A percentile compares a stretch with the other conserved stretches of the same genome.
Conservation (phyloP, 2,113 vertebrate species). For the Sturnus vulgaris region DNA sequence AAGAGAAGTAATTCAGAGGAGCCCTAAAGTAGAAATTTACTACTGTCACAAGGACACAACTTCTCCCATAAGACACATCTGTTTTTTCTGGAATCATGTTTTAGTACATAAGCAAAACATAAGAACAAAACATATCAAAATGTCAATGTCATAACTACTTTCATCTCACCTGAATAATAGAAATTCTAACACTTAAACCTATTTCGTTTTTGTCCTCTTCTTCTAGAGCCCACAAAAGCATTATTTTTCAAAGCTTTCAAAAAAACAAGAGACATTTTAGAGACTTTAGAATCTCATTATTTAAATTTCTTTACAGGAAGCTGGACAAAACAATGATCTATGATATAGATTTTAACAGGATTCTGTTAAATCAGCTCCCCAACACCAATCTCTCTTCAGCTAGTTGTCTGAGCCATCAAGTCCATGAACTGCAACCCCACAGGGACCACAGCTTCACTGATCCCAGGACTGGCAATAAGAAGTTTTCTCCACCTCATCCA, state of each 20-base stretch:
- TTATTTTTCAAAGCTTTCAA: neutral
- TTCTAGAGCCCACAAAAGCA: neutral
- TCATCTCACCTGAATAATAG: neutral
- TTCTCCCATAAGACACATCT: fast-evolving
- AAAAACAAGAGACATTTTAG: neutral
- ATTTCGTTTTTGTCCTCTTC: neutral
- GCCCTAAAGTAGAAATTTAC: neutral
- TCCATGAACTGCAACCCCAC: neutral
- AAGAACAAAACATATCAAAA: neutral
- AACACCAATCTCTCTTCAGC: neutral
- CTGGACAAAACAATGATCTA: neutral
- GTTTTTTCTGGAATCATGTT: neutral
- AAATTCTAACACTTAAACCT: neutral
- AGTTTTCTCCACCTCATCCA: neutral
- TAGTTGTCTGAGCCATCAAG: neutral
- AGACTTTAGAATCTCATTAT: neutral
- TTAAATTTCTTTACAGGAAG: neutral
- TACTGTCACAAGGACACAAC: neutral
- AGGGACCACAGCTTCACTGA: neutral
- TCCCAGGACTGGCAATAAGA: neutral
- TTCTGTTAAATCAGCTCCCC: neutral
- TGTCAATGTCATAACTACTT: neutral
- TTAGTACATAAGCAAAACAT: neutral
- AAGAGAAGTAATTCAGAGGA: neutral
- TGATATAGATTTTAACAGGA: neutral